Evolutionary conservation across 2,113 vertebrate genomes (phyloP).

Genomic region (Pristiophorus japonicus): DNA sequence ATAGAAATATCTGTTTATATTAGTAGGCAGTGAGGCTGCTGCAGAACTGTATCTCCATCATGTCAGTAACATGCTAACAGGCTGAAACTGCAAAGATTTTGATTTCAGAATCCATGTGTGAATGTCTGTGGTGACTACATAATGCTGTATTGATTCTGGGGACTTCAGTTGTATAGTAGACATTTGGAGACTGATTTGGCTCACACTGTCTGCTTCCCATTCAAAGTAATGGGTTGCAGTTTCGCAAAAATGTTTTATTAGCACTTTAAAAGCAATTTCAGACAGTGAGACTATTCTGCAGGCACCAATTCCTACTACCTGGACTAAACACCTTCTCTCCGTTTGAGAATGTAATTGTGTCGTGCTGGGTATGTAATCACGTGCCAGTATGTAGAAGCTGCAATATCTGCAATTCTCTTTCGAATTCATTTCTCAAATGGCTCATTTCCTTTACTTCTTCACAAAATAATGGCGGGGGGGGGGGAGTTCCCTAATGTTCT

Average conservation of each 20-base stretch:
- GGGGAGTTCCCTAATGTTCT: neutral
- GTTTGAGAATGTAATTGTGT: neutral
- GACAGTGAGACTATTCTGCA: neutral
- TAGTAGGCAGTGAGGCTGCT: neutral
- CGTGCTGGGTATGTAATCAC: neutral
- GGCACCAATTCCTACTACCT: neutral
- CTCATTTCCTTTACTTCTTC: neutral
- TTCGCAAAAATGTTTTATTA: neutral
- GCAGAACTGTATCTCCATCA: neutral
- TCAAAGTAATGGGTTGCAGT: neutral
- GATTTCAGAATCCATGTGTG: neutral
- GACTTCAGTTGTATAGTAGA: neutral
- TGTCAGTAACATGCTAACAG: neutral
- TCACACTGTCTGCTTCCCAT: neutral
- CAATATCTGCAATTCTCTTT: neutral
- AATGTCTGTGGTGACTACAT: neutral
- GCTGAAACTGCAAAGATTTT: neutral
- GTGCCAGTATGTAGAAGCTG: neutral
- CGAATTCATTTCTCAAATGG: neutral
- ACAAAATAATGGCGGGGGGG: neutral
- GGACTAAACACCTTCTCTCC: neutral
- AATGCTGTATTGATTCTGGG: neutral
- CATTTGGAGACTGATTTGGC: neutral
- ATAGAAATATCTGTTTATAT: neutral
- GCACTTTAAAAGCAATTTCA: neutral